Base-by-base conservation (phyloP, 2,797 vertebrate genomes). In the Cyprinella venusta region DNA sequence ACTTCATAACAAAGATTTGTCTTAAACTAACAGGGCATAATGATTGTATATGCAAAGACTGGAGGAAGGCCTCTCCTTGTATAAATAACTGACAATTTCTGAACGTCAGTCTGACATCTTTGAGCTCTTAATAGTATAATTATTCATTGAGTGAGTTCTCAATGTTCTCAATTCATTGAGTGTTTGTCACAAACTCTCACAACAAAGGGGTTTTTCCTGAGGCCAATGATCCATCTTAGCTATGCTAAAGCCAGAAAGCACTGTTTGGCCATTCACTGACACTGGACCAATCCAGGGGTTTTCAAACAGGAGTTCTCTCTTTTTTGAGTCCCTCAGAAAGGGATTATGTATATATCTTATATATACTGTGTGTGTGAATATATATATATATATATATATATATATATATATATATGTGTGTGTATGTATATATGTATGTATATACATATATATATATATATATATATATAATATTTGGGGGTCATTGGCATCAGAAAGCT, bases 121-220 rank as follows among this genome's bases (percentile, higher is more conserved):
- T 70, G 45, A 61, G 59, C 8, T 24, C 61, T 16, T 79, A 68
- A 84, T n/a, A 80, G 61, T 52, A 50, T 83, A 36, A 56, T 81
- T 64, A 75, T 78, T 84, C 68, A 84, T 6, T 63, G 40, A 80
- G 24, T 50, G 30, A 82, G 71, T 65, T 65, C 18, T 70, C n/a
- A 56, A 56, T 68, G 75, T 59, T n/a, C n/a, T n/a, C n/a, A n/a
- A n/a, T n/a, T n/a, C n/a, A n/a, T n/a, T 69, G 10, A 84, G 67
- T 26, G 59, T 64, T 81, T 76, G 48, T 69, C 78, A 80, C 21
- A 68, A 26, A 40, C 50, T 69, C 38, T 70, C 13, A 72, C 15
- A 45, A 69, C 30, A 36, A 24, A 42, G 33, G 40, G 6, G 8
- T 38, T 52, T 40, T 48, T 74, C 50, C 8, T 61, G 76, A 15